Percentiles rank a stretch among this genome's conserved stretches.
These are phyloP conservation scores for Chloroclysta siterata DNA, from an alignment of 2,888 invertebrate species.

Conservation along the genomic window DNA sequence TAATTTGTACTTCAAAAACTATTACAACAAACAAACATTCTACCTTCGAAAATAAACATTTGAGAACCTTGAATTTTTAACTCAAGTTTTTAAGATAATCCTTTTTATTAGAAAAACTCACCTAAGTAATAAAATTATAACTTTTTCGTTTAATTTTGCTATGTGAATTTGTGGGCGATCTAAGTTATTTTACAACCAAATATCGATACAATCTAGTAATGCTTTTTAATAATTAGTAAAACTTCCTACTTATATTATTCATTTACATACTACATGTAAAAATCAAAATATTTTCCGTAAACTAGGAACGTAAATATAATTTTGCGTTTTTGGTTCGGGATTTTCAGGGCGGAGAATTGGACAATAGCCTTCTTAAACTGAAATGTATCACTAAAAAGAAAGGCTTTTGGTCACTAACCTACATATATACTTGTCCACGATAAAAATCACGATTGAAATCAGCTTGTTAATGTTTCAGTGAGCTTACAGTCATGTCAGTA, in stretches of 20 bases:
- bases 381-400: not conserved
- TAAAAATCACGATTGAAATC: constrained; percentile 9
- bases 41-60: too few species aligned
- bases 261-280: not conserved
- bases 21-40: not conserved
- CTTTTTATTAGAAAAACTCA: too few species aligned
- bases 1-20: not conserved
- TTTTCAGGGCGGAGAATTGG: not conserved
- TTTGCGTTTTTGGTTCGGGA: too few species aligned
- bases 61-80: too few species aligned
- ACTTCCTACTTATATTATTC: too few species aligned
- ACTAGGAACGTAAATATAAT: not conserved
- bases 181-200: not conserved
- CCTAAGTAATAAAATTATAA: too few species aligned
- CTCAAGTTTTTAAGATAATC: too few species aligned
- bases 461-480: constrained; percentile 3
- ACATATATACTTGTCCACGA: not conserved
- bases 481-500: constrained; percentile 13
- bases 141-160: not conserved
- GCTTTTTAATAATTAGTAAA: not conserved
- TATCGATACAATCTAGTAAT: not conserved
- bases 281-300: not conserved
- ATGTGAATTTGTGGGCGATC: not conserved
- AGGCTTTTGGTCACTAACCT: not conserved
- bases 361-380: not conserved